These are phyloP conservation scores for Bugula neritina DNA, from an alignment of 2,888 invertebrate species.

Conservation along the genomic window DNA sequence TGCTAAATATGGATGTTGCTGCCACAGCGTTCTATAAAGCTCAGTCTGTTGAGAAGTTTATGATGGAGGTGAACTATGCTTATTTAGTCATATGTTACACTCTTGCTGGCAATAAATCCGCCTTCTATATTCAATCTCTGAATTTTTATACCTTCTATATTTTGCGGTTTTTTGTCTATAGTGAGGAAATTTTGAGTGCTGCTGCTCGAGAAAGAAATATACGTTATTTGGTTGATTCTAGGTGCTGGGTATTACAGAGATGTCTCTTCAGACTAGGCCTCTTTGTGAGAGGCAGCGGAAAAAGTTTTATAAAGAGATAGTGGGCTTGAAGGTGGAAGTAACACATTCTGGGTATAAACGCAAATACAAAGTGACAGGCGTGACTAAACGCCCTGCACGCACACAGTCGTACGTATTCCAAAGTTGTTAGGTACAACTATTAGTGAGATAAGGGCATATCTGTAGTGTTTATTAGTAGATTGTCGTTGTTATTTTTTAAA, in stretches of 20 bases:
- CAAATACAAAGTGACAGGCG: slow-evolving; percentile 99
- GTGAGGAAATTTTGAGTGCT: no score
- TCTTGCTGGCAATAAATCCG: no score
- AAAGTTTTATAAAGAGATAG: slow-evolving; percentile 99
- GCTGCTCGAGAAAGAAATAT: no score
- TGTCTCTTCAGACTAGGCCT: slow-evolving; percentile 90
- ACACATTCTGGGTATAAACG: slow-evolving; percentile 99
- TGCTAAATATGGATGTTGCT: slow-evolving; percentile 99
- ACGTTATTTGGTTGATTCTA: no score
- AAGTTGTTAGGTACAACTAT: no score
- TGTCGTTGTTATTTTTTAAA: no score
- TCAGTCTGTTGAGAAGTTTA: slow-evolving; percentile 98
- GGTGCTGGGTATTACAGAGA: slow-evolving; percentile 72
- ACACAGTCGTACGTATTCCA: slow-evolving; percentile 93
- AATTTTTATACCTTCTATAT: no score
- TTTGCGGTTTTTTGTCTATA: no score
- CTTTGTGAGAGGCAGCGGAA: slow-evolving; percentile 96
- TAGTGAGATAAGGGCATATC: no score
- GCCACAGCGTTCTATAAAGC: slow-evolving; percentile 99
- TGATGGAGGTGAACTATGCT: slow-evolving; percentile 89
- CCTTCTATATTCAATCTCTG: no score
- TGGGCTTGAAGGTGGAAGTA: slow-evolving; percentile 97
- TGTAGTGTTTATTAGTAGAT: no score
- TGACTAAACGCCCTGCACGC: slow-evolving; percentile 95
- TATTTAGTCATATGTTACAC: no score